A percentile compares a stretch with the other conserved stretches of the same genome.
These are phyloP conservation scores for Epistrophe eligans DNA, from an alignment of 2,888 invertebrate genomes.

Conservation along the genomic window DNA sequence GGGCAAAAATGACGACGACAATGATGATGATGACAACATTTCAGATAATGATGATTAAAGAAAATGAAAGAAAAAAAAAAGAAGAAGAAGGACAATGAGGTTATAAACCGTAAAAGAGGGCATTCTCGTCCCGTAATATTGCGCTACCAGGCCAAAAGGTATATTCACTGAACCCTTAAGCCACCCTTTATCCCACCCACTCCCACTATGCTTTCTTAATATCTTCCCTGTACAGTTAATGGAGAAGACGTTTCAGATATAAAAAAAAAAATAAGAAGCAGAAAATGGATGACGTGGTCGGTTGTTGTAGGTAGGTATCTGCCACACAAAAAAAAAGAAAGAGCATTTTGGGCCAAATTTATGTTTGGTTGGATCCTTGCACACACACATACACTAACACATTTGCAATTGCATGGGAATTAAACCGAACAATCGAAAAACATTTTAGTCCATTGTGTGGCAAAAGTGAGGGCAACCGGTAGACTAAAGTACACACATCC, in stretches of 20 bases:
- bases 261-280: conserved; percentile 15
- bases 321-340: neutral
- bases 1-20: conserved; percentile 11
- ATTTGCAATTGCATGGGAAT: conserved; percentile 61
- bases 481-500: conserved; percentile 65
- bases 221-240: conserved; percentile 68
- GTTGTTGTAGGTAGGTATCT: conserved; percentile 5
- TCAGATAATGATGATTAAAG: conserved; percentile 74
- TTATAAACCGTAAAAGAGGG: conserved; percentile 76
- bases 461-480: conserved; percentile 69
- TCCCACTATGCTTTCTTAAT: conserved; percentile 48
- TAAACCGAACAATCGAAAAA: conserved; percentile 75
- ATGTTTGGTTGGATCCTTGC: conserved; percentile 58
- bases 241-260: conserved; percentile 59
- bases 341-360: conserved; percentile 61
- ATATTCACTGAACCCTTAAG: conserved; percentile 69
- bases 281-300: conserved; percentile 44
- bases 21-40: conserved; percentile 62
- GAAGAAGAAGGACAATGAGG: conserved; percentile 69
- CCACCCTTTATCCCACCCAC: conserved; percentile 19
- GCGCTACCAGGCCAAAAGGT: conserved; percentile 71
- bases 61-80: conserved; percentile 30
- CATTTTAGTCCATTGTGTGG: conserved; percentile 75
- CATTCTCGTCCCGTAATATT: conserved; percentile 55
- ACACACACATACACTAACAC: conserved; percentile 37